Percentiles rank a stretch among this genome's conserved stretches.
These are phyloP conservation scores for Podocnemis expansa DNA, from an alignment of 2,113 vertebrate genomes.

Conservation along the genomic window DNA sequence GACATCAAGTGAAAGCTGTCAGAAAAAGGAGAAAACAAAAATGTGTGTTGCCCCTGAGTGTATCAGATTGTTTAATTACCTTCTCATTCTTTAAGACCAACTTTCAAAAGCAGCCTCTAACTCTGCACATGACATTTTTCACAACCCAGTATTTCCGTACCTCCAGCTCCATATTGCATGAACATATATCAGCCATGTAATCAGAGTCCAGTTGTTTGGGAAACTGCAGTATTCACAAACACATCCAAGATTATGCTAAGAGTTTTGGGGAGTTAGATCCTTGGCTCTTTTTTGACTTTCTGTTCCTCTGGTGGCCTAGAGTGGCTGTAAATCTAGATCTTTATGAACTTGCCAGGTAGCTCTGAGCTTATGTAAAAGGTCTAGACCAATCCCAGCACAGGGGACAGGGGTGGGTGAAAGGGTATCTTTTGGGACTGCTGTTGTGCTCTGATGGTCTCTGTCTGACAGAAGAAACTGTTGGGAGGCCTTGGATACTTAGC, in stretches of 20 bases:
- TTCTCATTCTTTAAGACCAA: background rate
- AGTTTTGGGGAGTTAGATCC: background rate
- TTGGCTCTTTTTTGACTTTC: background rate
- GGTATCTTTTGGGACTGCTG: background rate
- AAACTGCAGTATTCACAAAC: background rate
- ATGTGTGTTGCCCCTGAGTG: background rate
- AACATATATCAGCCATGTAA: accelerated
- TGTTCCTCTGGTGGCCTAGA: background rate
- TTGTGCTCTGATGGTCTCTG: background rate
- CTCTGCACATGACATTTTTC: background rate
- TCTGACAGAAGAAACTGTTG: background rate
- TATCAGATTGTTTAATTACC: background rate
- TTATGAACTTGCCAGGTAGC: background rate
- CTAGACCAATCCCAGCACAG: background rate
- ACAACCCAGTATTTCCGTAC: background rate
- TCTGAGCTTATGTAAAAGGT: background rate
- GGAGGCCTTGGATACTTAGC: background rate
- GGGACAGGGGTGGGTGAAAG: background rate
- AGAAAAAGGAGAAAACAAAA: background rate
- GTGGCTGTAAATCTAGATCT: background rate
- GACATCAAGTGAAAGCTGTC: background rate
- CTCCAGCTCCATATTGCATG: background rate
- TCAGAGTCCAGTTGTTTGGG: background rate
- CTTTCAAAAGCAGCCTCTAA: background rate
- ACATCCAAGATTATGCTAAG: background rate